Conservation (phyloP, 1,140 invertebrate species). For the Planococcus citri region DNA sequence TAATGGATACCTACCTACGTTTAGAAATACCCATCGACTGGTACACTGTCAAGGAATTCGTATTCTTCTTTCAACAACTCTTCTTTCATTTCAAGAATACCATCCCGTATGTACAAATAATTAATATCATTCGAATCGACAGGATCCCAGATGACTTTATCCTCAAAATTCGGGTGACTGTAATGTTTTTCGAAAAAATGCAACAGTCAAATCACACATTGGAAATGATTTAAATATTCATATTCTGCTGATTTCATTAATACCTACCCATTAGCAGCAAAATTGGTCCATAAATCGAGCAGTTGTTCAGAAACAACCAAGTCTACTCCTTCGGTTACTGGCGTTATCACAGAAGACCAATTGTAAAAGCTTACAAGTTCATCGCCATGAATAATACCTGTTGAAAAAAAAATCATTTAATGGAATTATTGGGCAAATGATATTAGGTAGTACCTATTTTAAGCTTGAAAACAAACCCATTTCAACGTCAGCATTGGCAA, state of each 20-base stretch:
- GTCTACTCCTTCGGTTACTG: slow-evolving; percentile 13
- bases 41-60: not conserved
- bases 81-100: not conserved
- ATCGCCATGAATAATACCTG: slow-evolving; percentile 25
- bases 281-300: slow-evolving; percentile 24
- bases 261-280: slow-evolving; percentile 23
- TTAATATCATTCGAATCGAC: not conserved
- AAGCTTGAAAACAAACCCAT: too few relatives aligned
- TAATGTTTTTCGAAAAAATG: too few relatives aligned
- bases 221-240: too few relatives aligned
- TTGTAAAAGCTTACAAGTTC: slow-evolving; percentile 26
- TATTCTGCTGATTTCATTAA: too few relatives aligned
- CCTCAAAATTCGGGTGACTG: not conserved
- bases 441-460: too few relatives aligned
- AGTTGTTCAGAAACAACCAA: slow-evolving; percentile 19
- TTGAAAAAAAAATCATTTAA: too few relatives aligned
- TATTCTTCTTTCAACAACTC: not conserved
- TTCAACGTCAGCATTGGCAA: not conserved
- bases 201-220: too few relatives aligned
- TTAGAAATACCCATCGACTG: not conserved
- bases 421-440: too few relatives aligned
- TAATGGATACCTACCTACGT: too few relatives aligned
- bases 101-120: not conserved
- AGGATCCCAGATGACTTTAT: not conserved
- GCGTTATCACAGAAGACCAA: not conserved